phyloP scores from a whole-genome alignment of 2,888 invertebrate species.

The Cabera pusaria region DNA sequence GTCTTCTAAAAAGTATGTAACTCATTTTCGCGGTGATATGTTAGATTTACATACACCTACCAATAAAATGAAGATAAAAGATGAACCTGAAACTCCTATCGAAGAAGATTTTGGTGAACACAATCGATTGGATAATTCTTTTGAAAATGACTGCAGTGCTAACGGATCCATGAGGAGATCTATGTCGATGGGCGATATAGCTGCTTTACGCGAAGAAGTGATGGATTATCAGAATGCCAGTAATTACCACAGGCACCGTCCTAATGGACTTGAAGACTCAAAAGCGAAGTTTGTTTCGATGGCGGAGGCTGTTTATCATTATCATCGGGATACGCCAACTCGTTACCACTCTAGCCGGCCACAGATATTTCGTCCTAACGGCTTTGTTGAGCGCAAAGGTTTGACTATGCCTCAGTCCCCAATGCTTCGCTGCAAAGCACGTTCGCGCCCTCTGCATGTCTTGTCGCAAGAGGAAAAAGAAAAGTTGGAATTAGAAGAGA shows the following conservation, averaged over 20 bases:
- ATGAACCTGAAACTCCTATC: conserved; percentile 62
- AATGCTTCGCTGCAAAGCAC: conserved; percentile 75
- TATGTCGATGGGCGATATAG: conserved; percentile 68
- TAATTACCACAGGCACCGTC: conserved; percentile 44
- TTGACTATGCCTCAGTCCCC: conserved; percentile 81
- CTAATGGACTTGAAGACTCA: conserved; percentile 51
- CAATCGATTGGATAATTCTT: conserved; percentile 50
- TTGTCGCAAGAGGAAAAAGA: conserved; percentile 85
- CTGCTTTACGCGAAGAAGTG: conserved; percentile 49
- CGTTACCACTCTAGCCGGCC: conserved; percentile 72
- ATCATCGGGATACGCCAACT: conserved; percentile 83
- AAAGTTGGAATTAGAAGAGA: conserved; percentile 84
- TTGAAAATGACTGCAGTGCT: conserved; percentile 49
- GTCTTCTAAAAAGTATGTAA: conserved; percentile 60
- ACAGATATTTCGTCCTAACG: conserved; percentile 49
- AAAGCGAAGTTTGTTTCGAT: conserved; percentile 80
- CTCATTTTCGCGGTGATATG: conserved; percentile 65
- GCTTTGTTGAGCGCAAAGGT: conserved; percentile 40
- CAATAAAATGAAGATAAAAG: conserved; percentile 52
- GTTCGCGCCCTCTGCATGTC: conserved; percentile 79
- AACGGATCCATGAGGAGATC: conserved; percentile 62
- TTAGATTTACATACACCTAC: conserved; percentile 55
- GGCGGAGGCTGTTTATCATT: conserved; percentile 83
- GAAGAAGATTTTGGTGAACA: conserved; percentile 65
- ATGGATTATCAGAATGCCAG: conserved; percentile 48